Evolutionary conservation across 1,140 invertebrate species (phyloP).

Genomic region (Cryptotermes secundus): DNA sequence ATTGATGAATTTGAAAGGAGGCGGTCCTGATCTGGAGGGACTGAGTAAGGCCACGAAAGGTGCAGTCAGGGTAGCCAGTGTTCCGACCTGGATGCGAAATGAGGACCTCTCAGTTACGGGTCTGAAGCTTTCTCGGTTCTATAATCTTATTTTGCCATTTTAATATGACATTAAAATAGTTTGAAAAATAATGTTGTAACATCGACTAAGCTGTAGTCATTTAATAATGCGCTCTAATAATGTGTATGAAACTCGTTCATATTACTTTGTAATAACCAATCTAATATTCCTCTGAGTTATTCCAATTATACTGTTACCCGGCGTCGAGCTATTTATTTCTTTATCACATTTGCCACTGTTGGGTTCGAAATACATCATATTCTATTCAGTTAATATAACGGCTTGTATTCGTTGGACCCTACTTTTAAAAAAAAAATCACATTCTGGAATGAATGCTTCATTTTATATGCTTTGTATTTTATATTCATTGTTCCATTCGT

Average conservation of each 20-base stretch:
- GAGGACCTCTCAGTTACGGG: too few species aligned
- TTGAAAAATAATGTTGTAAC: too few species aligned
- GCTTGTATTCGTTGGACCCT: not conserved
- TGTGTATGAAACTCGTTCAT: not conserved
- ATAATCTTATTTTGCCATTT: too few species aligned
- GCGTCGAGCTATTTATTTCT: not conserved
- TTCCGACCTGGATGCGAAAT: too few species aligned
- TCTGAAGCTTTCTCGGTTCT: too few species aligned
- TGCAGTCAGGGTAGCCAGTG: too few species aligned
- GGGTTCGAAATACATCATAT: not conserved
- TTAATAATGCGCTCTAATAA: too few species aligned
- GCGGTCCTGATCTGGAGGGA: too few species aligned
- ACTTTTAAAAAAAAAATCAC: not conserved
- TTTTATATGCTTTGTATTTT: not conserved
- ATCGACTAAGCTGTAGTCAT: too few species aligned
- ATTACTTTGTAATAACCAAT: not conserved
- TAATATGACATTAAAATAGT: too few species aligned
- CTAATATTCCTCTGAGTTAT: not conserved
- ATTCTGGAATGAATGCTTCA: not conserved
- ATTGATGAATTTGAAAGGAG: too few species aligned
- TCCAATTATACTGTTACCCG: not conserved
- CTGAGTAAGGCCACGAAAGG: too few species aligned
- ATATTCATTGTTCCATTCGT: not conserved
- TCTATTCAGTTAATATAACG: not conserved
- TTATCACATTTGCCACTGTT: conserved; percentile 10